Conservation (phyloP, 2,888 invertebrate genomes). For the Erebia epiphron region DNA sequence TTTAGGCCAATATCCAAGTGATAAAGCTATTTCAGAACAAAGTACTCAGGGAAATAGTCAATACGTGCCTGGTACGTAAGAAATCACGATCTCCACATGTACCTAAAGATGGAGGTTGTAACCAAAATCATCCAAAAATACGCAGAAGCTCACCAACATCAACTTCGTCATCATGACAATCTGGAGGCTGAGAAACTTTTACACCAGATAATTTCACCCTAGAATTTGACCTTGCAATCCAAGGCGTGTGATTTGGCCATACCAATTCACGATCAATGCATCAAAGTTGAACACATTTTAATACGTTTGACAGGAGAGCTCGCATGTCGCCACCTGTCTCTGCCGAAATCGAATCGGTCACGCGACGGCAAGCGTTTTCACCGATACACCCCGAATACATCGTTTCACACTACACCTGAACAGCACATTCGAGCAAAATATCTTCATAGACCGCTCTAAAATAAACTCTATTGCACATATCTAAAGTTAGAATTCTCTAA, state of each 20-base stretch:
- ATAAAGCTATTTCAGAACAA: too few relatives aligned
- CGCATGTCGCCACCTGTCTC: conserved; percentile 62
- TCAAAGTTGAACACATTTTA: conserved; percentile 37
- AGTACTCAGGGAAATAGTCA: too few relatives aligned
- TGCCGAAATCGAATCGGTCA: conserved; percentile 62
- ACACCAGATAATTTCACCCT: not conserved
- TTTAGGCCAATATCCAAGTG: too few relatives aligned
- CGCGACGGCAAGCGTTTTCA: conserved; percentile 57
- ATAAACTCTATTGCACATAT: not conserved
- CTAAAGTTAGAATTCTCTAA: conserved; percentile 40
- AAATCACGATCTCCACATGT: too few relatives aligned
- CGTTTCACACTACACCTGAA: conserved; percentile 76
- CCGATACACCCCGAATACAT: conserved; percentile 58
- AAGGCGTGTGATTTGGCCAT: conserved; percentile 14
- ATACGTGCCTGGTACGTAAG: too few relatives aligned
- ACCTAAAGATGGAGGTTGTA: too few relatives aligned
- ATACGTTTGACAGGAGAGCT: conserved; percentile 46
- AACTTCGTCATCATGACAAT: too few relatives aligned
- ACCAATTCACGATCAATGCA: conserved; percentile 19
- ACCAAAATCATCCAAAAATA: too few relatives aligned
- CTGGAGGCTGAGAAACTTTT: too few relatives aligned
- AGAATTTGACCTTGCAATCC: too few relatives aligned
- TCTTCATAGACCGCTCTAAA: conserved; percentile 9
- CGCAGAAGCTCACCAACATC: too few relatives aligned
- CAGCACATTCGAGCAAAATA: conserved; percentile 58